A percentile compares a stretch with the other conserved stretches of the same genome.
These are phyloP conservation scores for Chouioia cunea DNA, from an alignment of 2,888 invertebrate species.

Conservation along the genomic window DNA sequence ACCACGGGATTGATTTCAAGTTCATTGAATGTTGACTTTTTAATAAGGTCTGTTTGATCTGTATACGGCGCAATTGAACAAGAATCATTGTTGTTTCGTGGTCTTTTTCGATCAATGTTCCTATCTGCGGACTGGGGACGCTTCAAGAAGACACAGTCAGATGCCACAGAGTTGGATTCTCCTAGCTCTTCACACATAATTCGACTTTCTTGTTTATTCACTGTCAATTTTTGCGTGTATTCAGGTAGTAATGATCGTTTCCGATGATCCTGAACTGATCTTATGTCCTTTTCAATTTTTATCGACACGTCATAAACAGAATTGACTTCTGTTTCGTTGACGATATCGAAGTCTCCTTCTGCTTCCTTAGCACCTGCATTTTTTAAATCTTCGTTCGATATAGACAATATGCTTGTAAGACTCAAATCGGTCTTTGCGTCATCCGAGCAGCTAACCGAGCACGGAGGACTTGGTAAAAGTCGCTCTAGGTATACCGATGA, in stretches of 20 bases:
- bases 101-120: conserved; percentile 36
- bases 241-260: conserved; percentile 8
- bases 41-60: conserved; percentile 21
- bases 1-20: conserved; percentile 33
- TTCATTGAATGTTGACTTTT: conserved; percentile 13
- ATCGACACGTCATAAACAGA: conserved; percentile 5
- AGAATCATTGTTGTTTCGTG: background rate
- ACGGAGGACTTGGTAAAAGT: conserved; percentile 76
- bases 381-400: conserved; percentile 49
- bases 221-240: conserved; percentile 11
- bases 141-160: conserved; percentile 51
- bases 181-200: conserved; percentile 49
- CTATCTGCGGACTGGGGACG: conserved; percentile 55
- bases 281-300: background rate
- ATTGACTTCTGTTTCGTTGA: conserved; percentile 18
- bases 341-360: conserved; percentile 11
- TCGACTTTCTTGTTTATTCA: conserved; percentile 26
- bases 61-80: conserved; percentile 1
- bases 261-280: conserved; percentile 1
- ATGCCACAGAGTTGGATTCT: conserved; percentile 49
- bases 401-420: conserved; percentile 55
- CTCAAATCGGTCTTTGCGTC: conserved; percentile 74
- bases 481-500: conserved; percentile 72
- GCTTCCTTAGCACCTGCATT: conserved; percentile 53
- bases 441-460: conserved; percentile 79